A percentile compares a stretch with the other conserved stretches of the same genome.
Evolutionary conservation across 2,113 vertebrate species (phyloP).

Genomic region (Microcebus tavaratra): DNA sequence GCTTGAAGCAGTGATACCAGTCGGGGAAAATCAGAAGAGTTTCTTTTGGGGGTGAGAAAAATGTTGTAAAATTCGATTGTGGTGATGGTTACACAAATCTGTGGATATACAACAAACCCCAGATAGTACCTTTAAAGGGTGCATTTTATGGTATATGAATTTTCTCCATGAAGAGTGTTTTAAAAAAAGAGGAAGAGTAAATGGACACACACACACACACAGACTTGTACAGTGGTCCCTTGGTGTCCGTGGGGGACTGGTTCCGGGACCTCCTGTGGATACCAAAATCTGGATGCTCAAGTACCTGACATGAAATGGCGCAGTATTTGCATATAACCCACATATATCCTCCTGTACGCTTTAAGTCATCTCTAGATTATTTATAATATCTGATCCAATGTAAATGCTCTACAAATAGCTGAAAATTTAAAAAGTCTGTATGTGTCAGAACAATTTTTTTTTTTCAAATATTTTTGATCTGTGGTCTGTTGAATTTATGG

Average conservation of each 20-base stretch:
- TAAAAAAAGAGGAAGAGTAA: not conserved
- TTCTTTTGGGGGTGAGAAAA: not conserved
- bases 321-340: not conserved
- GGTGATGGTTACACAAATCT: not conserved
- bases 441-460: not conserved
- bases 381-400: not conserved
- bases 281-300: not conserved
- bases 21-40: not conserved
- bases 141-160: not conserved
- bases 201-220: not conserved
- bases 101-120: not conserved
- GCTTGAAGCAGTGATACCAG: not conserved
- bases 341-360: not conserved
- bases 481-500: not conserved
- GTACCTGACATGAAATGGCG: not conserved
- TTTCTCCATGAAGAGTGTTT: not conserved
- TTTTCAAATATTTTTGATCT: not conserved
- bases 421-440: not conserved
- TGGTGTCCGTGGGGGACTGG: not conserved
- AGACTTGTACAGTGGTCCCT: not conserved
- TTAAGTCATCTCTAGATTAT: not conserved
- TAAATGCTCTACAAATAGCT: not conserved
- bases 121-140: not conserved
- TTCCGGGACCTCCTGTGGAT: not conserved
- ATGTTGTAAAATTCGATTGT: not conserved